These are phyloP conservation scores for Hemiprocne comata DNA, from an alignment of 2,113 vertebrate species.

Conservation along the genomic window DNA sequence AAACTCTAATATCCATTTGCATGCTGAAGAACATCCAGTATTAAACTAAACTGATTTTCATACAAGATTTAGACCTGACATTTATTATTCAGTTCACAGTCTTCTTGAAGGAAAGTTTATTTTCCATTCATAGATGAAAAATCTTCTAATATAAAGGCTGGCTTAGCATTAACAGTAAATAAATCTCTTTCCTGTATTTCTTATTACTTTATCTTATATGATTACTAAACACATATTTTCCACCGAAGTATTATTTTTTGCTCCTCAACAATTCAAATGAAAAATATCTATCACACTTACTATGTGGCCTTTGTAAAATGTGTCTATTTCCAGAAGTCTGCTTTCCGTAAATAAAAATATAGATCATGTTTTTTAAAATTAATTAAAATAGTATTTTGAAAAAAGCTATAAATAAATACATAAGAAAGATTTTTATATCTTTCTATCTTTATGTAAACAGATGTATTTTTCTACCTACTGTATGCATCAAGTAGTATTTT, in stretches of 20 bases:
- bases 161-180: constrained; percentile 72
- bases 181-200: constrained; percentile 71
- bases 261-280: constrained; percentile 60
- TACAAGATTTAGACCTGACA: constrained; percentile 81
- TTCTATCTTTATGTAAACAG: constrained; percentile 14
- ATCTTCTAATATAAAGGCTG: constrained; percentile 73
- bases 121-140: constrained; percentile 77
- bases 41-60: constrained; percentile 81
- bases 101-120: constrained; percentile 79
- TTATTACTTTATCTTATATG: constrained; percentile 73
- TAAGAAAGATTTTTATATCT: constrained; percentile 26
- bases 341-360: constrained; percentile 66
- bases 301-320: constrained; percentile 50
- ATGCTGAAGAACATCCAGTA: constrained; percentile 80
- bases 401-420: constrained; percentile 18
- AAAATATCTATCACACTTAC: constrained; percentile 38
- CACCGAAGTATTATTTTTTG: constrained; percentile 72
- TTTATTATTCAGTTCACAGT: constrained; percentile 80
- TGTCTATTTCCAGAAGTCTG: constrained; percentile 34
- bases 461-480: constrained; percentile 33
- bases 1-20: constrained; percentile 79
- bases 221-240: constrained; percentile 71
- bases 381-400: constrained; percentile 46
- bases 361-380: constrained; percentile 22
- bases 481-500: constrained; percentile 52